A percentile compares a stretch with the other conserved stretches of the same genome.
phyloP scores from a whole-genome alignment of 2,113 vertebrate species.

The Planiliza haematocheilus region DNA sequence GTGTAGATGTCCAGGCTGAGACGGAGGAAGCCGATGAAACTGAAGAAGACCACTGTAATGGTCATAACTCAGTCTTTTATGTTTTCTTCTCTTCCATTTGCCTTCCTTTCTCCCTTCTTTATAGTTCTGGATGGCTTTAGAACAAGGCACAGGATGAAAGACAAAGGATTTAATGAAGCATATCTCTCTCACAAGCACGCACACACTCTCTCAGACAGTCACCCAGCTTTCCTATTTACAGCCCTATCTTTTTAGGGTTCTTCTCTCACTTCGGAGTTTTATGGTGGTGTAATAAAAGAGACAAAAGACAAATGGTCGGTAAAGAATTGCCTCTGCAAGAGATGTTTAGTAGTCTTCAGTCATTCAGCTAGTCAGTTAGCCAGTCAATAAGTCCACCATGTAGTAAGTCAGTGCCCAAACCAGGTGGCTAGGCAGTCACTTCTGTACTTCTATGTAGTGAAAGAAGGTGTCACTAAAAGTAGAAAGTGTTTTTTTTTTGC shows the following conservation, averaged over 20 bases:
- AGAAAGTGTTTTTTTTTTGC: background rate
- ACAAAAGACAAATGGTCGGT: slow-evolving; percentile 82
- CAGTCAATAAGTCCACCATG: slow-evolving; percentile 48
- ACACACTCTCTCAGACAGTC: slow-evolving; percentile 28
- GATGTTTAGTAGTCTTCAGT: slow-evolving; percentile 51
- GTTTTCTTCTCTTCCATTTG: slow-evolving; percentile 62
- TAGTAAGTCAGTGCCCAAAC: slow-evolving; percentile 23
- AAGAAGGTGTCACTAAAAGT: no score
- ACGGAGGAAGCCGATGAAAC: slow-evolving; percentile 45
- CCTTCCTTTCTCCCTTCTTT: slow-evolving; percentile 60
- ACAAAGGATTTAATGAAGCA: slow-evolving; percentile 83
- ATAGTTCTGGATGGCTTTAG: slow-evolving; percentile 52
- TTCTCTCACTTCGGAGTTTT: slow-evolving; percentile 74
- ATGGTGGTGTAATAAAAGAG: slow-evolving; percentile 78
- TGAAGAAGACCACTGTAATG: slow-evolving; percentile 54
- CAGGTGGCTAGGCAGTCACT: slow-evolving; percentile 28
- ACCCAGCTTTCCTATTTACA: slow-evolving; percentile 65
- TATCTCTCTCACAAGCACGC: slow-evolving; percentile 33
- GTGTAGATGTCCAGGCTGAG: slow-evolving; percentile 14
- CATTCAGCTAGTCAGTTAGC: slow-evolving; percentile 59
- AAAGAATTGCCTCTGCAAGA: slow-evolving; percentile 63
- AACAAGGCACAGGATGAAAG: slow-evolving; percentile 63
- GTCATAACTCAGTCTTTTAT: slow-evolving; percentile 55
- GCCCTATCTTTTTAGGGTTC: slow-evolving; percentile 73
- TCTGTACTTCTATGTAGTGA: background rate